phyloP scores from a whole-genome alignment of 1,140 invertebrate species.

The Melanaphis sacchari region DNA sequence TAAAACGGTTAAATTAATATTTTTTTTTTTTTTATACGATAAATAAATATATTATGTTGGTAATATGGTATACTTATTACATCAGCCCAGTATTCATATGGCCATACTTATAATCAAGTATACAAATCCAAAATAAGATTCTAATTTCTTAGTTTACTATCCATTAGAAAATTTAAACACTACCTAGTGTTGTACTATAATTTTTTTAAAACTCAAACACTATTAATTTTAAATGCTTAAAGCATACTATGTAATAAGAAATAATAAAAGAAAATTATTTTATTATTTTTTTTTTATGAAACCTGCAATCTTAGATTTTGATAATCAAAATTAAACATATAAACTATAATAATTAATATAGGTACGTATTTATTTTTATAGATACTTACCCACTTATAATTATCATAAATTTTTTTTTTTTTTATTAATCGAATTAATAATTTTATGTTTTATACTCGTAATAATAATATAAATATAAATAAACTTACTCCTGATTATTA shows the following conservation, averaged over 20 bases:
- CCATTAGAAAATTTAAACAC: no score
- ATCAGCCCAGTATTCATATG: not conserved
- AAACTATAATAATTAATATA: no score
- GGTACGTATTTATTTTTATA: no score
- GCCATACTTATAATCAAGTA: not conserved
- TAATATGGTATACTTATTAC: not conserved
- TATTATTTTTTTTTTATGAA: no score
- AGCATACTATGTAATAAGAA: not conserved
- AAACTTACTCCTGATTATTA: not conserved
- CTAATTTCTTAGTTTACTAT: not conserved
- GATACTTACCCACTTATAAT: no score
- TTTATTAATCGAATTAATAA: no score
- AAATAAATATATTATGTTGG: not conserved
- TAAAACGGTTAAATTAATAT: not conserved
- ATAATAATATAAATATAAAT: not conserved
- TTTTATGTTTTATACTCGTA: no score
- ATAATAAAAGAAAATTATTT: no score
- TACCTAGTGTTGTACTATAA: not conserved
- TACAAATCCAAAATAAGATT: not conserved
- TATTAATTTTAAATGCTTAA: not conserved
- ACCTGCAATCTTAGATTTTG: no score
- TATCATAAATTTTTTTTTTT: no score
- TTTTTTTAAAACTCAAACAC: not conserved
- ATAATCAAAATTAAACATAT: no score
- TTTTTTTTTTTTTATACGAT: not conserved